These are phyloP conservation scores for Matsumurasca onukii DNA, from an alignment of 1,140 invertebrate genomes.

Conservation along the genomic window DNA sequence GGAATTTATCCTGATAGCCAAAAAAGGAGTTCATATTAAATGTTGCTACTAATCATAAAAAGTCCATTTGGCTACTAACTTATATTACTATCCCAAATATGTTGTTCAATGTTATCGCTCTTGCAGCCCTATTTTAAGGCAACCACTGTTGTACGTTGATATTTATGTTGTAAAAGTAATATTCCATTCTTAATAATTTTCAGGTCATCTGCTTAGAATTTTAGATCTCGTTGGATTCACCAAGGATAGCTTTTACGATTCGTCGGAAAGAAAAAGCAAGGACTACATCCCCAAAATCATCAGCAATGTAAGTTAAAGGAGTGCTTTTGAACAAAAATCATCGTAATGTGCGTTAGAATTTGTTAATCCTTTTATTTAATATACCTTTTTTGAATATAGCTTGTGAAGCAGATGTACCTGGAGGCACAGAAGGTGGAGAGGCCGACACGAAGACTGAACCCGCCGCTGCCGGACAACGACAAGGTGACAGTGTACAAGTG, in stretches of 20 bases:
- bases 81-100: too few relatives aligned
- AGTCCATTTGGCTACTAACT: too few relatives aligned
- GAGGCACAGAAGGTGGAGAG: neutral
- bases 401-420: conserved; percentile 23
- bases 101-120: too few relatives aligned
- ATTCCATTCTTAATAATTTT: too few relatives aligned
- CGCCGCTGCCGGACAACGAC: neutral
- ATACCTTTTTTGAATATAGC: neutral
- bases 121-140: too few relatives aligned
- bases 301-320: conserved; percentile 1
- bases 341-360: neutral
- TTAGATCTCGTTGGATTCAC: conserved; percentile 11
- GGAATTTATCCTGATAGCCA: too few relatives aligned
- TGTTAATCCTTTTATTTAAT: neutral
- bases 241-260: conserved; percentile 15
- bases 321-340: neutral
- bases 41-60: too few relatives aligned
- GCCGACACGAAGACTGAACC: neutral
- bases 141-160: too few relatives aligned
- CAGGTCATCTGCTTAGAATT: conserved; percentile 10
- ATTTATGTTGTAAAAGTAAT: too few relatives aligned
- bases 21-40: too few relatives aligned
- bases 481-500: conserved; percentile 9
- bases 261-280: neutral
- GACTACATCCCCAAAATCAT: neutral